Evolutionary conservation across 2,888 invertebrate species (phyloP), one percentile per base, ranked within the genome.

Genomic region (Diarsia brunnea): DNA sequence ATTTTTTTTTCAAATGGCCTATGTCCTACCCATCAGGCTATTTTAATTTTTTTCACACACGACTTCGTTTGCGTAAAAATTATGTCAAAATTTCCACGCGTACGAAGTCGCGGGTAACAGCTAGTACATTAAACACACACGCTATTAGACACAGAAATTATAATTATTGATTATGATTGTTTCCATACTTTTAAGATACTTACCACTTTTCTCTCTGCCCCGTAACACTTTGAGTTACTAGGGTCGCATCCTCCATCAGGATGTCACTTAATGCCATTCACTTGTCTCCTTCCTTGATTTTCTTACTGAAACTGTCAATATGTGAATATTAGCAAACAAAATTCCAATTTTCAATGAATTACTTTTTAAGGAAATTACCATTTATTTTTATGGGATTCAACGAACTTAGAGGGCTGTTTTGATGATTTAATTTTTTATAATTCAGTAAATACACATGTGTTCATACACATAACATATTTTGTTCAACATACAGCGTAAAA

Each of bases 251-350:
- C 65, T 43, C 38, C 60, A 53, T 78, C 65, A 80, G 51, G 1
- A 61, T 80, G 73, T 79, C 78, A 80, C 80, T 80, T 80, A 53
- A 73, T 65, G 38, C n/a, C 45, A 45, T 19, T 45, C 49, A 10
- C 24, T 38, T 10, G 19, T 51, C n/a, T 68, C 63, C 24, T 14
- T 19, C 0, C 19, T 38, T 31, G 10, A 31, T 49, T 55, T 43
- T 2, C 14, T 55, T 38, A 14, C n/a, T 16, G 10, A 61, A 75
- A 74, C 27, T 51, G 14, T 12, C 16, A 38, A 27, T n/a, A 51
- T 8, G n/a, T 47, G 0, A 43, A 38, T 0, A n/a, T 27, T 31
- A 38, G 38, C 38, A 38, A 38, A 38, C 38, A 8, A 38, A 0
- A 38, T 38, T 38, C 0, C 38, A 38, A 8, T 5, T 38, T 38